phyloP scores from a whole-genome alignment of 2,888 invertebrate species.

The Andrena hattorfiana region DNA sequence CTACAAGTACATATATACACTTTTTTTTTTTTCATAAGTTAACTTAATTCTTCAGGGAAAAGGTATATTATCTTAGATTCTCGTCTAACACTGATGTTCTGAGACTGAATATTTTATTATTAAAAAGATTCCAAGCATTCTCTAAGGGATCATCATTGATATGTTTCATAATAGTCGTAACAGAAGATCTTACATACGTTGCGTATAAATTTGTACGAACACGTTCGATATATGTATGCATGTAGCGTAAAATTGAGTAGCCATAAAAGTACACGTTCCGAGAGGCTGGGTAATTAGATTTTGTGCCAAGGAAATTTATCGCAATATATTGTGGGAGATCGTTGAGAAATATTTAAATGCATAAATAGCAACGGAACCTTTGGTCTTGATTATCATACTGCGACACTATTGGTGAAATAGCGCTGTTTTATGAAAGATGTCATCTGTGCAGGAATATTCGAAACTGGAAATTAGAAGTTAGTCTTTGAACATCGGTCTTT shows the following conservation, averaged over 20 bases:
- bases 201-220: background rate
- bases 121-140: background rate
- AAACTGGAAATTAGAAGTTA: background rate
- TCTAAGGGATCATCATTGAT: background rate
- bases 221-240: background rate
- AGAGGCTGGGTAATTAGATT: background rate
- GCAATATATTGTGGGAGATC: background rate
- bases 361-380: too few relatives aligned
- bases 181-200: background rate
- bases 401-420: background rate
- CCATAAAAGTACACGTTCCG: background rate
- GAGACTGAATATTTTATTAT: constrained; percentile 31
- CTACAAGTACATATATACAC: constrained; percentile 38
- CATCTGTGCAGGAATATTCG: background rate
- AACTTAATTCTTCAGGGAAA: constrained; percentile 37
- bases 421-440: background rate
- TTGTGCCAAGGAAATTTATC: background rate
- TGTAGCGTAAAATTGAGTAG: background rate
- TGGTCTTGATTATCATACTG: background rate
- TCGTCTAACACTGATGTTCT: constrained; percentile 52
- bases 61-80: constrained; percentile 41
- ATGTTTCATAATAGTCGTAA: background rate
- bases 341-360: too few relatives aligned
- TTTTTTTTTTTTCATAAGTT: constrained; percentile 40
- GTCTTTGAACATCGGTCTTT: constrained; percentile 59